Conservation (phyloP, 1,140 invertebrate genomes). For the Microplitis mediator region DNA sequence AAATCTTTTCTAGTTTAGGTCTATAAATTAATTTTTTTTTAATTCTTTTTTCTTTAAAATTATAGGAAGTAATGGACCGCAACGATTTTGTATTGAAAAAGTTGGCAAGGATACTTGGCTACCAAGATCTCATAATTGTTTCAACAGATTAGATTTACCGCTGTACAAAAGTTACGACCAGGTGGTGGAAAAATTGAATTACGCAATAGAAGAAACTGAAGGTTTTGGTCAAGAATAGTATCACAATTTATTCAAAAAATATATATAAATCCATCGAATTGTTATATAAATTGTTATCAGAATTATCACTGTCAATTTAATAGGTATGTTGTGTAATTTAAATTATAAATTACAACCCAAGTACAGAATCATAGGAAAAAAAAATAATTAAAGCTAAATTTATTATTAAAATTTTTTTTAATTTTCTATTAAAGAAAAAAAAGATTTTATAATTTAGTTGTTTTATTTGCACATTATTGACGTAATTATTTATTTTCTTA, state of each 20-base stretch:
- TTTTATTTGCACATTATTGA: no score
- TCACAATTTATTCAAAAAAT: neutral
- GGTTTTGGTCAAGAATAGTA: slow-evolving; percentile 97
- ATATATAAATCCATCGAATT: neutral
- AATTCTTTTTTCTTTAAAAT: slow-evolving; percentile 28
- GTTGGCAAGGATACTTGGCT: slow-evolving; percentile 98
- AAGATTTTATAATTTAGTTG: no score
- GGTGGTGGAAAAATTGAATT: slow-evolving; percentile 80
- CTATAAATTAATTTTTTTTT: slow-evolving; percentile 11
- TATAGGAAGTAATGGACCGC: slow-evolving; percentile 93
- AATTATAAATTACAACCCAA: no score
- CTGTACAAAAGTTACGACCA: slow-evolving; percentile 76
- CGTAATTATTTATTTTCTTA: no score
- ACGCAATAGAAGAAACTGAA: slow-evolving; percentile 99
- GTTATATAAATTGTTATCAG: no score
- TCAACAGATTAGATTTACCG: slow-evolving; percentile 92
- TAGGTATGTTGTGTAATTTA: no score
- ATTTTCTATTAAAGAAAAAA: no score
- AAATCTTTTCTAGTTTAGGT: no score
- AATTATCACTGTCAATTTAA: no score
- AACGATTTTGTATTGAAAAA: slow-evolving; percentile 99
- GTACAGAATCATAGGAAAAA: no score
- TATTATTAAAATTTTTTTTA: no score
- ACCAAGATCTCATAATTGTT: slow-evolving; percentile 91
- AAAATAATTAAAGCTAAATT: no score